Evolutionary conservation across 2,888 invertebrate genomes (phyloP), one percentile per base, ranked within the genome.

Genomic region (Sceliomorpha sp.): DNA sequence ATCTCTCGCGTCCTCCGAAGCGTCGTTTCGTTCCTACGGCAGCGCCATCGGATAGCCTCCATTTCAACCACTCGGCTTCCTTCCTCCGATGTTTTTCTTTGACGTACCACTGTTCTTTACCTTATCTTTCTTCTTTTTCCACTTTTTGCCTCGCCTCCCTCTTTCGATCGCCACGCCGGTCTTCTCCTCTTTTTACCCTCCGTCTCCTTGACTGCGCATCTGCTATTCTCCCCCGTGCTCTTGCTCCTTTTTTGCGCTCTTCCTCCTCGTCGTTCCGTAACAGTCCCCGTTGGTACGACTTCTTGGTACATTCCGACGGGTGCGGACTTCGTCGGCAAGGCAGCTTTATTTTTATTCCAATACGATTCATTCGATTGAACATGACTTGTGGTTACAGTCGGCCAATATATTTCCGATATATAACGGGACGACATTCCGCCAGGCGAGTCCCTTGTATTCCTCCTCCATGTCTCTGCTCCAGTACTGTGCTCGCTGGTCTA

Each of bases 281-380:
- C 53, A 36, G 51, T 67, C 37, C 40, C 48, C 34, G 27, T 37
- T 34, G 31, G 58, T 63, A 58, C 63, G 27, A 47, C 60, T 63
- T 47, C 36, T 42, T n/a, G n/a, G 32, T 51, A 48, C 53, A 53
- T 59, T 48, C 44, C 42, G 20, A 14, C 15, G 37, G 39, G 27
- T 32, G 36, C 24, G 15, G 44, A 26, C n/a, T 20, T 10, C 26
- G 36, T 29, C 55, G 64, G 55, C 66, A n/a, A 77, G 71, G 63
- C 75, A 74, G 76, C 76, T 82, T 81, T 83, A 83, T 82, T 84
- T 84, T 83, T 83, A 79, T 82, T 85, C 78, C 78, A 73, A 20
- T 80, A 75, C 78, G 80, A 81, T 84, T 83, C 84, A 77, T 84
- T 82, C 84, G 83, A 84, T 85, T 79, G 85, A 82, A 80, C 83